Evolutionary conservation across 2,888 invertebrate genomes (phyloP), one percentile per base, ranked within the genome.

Genomic region (Lithophane semibrunnea): DNA sequence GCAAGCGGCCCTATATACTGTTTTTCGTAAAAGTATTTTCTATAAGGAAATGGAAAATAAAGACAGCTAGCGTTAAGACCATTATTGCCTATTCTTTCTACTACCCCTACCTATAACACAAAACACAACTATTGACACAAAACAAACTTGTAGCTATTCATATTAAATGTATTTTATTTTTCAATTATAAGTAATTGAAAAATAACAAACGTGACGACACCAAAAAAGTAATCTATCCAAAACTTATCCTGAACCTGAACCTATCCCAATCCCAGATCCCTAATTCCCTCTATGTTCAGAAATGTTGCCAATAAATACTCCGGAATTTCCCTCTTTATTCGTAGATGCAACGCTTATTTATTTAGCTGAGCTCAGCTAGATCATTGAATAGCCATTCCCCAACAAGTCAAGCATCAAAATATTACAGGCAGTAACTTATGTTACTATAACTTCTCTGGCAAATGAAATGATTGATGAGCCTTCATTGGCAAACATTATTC

Each of bases 1-100:
- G 94, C 93, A 91, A 93, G 92, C 94, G 94, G 93, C 93, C 93
- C 94, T 90, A 93, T 52, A 91, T 86, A 93, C 94, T 95, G 94
- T 95, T 95, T 94, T 93, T 93, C 92, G 94, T 93, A 95, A 96
- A 94, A 92, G 93, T 96, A 96, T 96, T 96, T 97, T 97, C 96
- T 96, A 92, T 96, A 96, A 96, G 96, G 96, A 96, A 96, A 96
- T 96, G 95, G 96, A 96, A 97, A 97, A 97, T 97, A 97, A 97
- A 97, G 97, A 97, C 97, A 97, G 94, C 96, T 96, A 96, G 96
- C 94, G 89, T 95, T 97, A 97, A 97, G 96, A 94, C 95, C 93
- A 95, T 42, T 86, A 85, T 68, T 88, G 91, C 67, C 83, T 91
- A 91, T 94, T 89, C 91, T 84, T 83, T 86, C 44, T 60, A 49